phyloP scores from a whole-genome alignment of 2,888 invertebrate species.

The Parelbella ahira region DNA sequence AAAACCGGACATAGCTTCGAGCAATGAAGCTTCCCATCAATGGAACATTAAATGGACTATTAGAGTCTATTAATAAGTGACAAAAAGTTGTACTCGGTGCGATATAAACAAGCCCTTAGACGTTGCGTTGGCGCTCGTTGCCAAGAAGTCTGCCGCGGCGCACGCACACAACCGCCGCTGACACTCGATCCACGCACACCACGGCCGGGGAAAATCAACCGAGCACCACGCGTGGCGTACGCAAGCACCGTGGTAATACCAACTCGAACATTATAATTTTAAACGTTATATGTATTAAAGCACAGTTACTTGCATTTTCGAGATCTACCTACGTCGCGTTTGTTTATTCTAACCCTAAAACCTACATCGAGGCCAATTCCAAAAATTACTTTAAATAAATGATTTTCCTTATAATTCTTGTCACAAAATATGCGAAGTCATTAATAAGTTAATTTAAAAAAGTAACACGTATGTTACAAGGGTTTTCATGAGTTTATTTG shows the following conservation, averaged over 20 bases:
- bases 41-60: constrained; percentile 32
- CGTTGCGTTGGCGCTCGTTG: constrained; percentile 44
- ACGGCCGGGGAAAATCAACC: constrained; percentile 50
- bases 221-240: constrained; percentile 30
- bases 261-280: constrained; percentile 19
- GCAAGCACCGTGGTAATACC: constrained; percentile 30
- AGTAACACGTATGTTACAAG: too few relatives aligned
- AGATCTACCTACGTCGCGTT: too few relatives aligned
- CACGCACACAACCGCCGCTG: constrained; percentile 41
- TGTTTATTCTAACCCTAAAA: too few relatives aligned
- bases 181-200: constrained; percentile 54
- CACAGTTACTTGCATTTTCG: too few relatives aligned
- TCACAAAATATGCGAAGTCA: too few relatives aligned
- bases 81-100: constrained; percentile 32
- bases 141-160: constrained; percentile 59
- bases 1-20: constrained; percentile 24
- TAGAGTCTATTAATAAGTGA: constrained; percentile 35
- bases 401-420: too few relatives aligned
- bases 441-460: too few relatives aligned
- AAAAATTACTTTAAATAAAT: too few relatives aligned
- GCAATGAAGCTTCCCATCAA: constrained; percentile 31
- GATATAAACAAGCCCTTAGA: constrained; percentile 34
- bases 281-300: constrained; percentile 10
- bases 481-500: too few relatives aligned
- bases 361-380: too few relatives aligned